phyloP scores from a whole-genome alignment of 1,140 invertebrate species.

The Camponotus floridanus region DNA sequence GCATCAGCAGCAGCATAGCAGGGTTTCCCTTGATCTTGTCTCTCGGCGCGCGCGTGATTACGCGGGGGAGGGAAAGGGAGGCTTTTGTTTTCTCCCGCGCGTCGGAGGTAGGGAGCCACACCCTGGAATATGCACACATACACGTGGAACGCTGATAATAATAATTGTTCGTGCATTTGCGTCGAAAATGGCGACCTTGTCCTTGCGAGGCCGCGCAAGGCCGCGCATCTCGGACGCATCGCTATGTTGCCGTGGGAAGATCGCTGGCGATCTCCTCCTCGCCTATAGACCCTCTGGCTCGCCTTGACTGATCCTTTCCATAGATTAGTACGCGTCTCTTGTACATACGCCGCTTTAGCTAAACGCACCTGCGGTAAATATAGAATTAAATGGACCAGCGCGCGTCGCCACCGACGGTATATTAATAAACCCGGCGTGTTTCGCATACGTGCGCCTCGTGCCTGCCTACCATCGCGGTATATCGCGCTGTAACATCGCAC shows the following conservation, averaged over 20 bases:
- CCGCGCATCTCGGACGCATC: constrained; percentile 34
- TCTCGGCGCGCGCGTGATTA: constrained; percentile 19
- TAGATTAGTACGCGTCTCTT: constrained; percentile 69
- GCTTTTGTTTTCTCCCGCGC: constrained; percentile 20
- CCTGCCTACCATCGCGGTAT: not conserved
- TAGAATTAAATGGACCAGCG: constrained; percentile 74
- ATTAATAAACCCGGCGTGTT: constrained; percentile 70
- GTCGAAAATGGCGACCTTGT: constrained; percentile 81
- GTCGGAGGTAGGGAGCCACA: constrained; percentile 58
- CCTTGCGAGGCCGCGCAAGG: constrained; percentile 81
- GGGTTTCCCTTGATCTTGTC: constrained; percentile 56
- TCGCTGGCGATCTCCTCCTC: constrained; percentile 65
- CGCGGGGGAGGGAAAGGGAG: not conserved
- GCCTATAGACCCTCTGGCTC: constrained; percentile 73
- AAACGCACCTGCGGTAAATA: constrained; percentile 73
- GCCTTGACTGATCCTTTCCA: constrained; percentile 71
- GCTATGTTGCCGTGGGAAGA: constrained; percentile 78
- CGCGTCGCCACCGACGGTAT: constrained; percentile 61
- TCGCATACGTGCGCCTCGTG: constrained; percentile 42
- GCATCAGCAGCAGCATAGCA: constrained; percentile 54
- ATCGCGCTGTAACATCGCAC: not conserved
- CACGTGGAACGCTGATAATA: constrained; percentile 42
- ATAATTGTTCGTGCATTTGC: constrained; percentile 76
- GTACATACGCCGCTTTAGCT: constrained; percentile 47
- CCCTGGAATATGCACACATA: constrained; percentile 38